Evolutionary conservation across 2,797 vertebrate species (phyloP), one percentile per base, ranked within the genome.

Genomic region (Picus viridis): DNA sequence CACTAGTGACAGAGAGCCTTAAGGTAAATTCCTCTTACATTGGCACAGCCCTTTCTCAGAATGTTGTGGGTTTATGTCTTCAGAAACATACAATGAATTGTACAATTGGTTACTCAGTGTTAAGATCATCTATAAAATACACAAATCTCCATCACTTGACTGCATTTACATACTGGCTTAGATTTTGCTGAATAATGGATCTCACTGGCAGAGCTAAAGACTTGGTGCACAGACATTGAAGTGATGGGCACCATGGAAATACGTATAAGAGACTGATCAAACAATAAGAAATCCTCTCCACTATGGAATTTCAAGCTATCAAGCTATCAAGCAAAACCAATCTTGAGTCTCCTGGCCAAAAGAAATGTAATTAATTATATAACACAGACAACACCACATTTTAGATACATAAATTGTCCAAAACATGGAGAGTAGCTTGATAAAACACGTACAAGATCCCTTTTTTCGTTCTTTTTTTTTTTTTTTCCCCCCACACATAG

Each of bases 331-430:
- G 97, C 97, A 97, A 98, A 97, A 97, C 96, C 97, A 98, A 95
- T 94, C 93, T 96, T 24, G 88, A 96, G 94, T 98, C 96, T 98
- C 96, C 93, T 96, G 98, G 98, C 97, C 92, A 73, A 89, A 80
- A 84, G 43, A 94, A 96, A 95, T 84, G 41, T 95, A 96, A 95
- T 15, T 41, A 87, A 95, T 85, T 91, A 95, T 95, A 94, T 94
- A 97, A 98, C 97, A 98, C 96, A 98, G 97, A 98, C 91, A 96
- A 98, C 97, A 98, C 97, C 94, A 98, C 95, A 95, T 96, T 96
- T 97, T 96, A 96, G 96, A 98, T 98, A 98, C 97, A 98, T 97
- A 98, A 98, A 98, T 98, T 98, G 98, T 98, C 98, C 98, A 98
- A 98, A 98, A 98, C 90, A 97, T 96, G 94, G 94, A 96, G 95